A percentile compares a stretch with the other conserved stretches of the same genome.
These are phyloP conservation scores for Oligia fasciuncula DNA, from an alignment of 2,888 invertebrate genomes.

Conservation along the genomic window DNA sequence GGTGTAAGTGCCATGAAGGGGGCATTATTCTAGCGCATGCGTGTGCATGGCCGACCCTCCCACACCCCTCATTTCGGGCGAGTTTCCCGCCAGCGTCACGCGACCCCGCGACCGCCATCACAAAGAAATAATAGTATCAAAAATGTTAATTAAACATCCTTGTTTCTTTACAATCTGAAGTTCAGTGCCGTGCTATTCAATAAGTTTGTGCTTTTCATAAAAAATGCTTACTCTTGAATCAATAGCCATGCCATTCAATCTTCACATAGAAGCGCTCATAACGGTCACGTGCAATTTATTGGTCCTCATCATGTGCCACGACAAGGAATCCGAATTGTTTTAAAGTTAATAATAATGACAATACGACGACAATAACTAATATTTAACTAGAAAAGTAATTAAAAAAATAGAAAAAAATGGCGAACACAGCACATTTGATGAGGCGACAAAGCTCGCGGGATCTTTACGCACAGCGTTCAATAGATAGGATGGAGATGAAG, in stretches of 20 bases:
- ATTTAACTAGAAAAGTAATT: slow-evolving; percentile 55
- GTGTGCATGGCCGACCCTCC: slow-evolving; percentile 64
- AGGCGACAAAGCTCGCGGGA: slow-evolving; percentile 97
- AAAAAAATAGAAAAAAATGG: slow-evolving; percentile 90
- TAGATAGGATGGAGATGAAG: slow-evolving; percentile 96
- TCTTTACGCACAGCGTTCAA: slow-evolving; percentile 94
- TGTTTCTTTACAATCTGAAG: slow-evolving; percentile 39
- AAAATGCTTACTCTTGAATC: slow-evolving; percentile 74
- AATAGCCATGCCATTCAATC: slow-evolving; percentile 66
- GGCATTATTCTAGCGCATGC: slow-evolving; percentile 79
- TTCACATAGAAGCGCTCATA: slow-evolving; percentile 69
- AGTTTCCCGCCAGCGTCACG: slow-evolving; percentile 81
- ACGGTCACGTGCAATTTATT: slow-evolving; percentile 76
- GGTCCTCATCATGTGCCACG: slow-evolving; percentile 83
- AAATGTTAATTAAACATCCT: slow-evolving; percentile 37
- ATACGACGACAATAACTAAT: slow-evolving; percentile 71
- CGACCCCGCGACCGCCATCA: slow-evolving; percentile 69
- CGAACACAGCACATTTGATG: slow-evolving; percentile 96
- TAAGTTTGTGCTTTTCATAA: slow-evolving; percentile 5
- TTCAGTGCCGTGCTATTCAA: slow-evolving; percentile 36
- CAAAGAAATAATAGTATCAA: slow-evolving; percentile 55
- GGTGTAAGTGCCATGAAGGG: slow-evolving; percentile 57
- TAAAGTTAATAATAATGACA: slow-evolving; percentile 71
- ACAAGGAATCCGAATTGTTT: slow-evolving; percentile 78
- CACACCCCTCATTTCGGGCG: slow-evolving; percentile 68